Evolutionary conservation across 2,797 vertebrate species (phyloP), one percentile per base, ranked within the genome.

Genomic region (Tragopan temminckii): DNA sequence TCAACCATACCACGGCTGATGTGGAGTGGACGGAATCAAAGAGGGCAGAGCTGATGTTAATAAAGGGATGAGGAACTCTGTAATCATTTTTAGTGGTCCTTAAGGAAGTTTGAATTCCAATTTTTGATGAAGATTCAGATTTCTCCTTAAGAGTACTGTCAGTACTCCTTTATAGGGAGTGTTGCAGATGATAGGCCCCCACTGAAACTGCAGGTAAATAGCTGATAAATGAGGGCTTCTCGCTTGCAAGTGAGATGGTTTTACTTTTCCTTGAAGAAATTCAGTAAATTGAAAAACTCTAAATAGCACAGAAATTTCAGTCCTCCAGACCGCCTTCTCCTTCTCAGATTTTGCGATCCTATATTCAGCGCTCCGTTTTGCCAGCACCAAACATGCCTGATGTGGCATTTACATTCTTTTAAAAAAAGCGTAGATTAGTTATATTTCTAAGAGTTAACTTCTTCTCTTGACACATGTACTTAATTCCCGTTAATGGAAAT

Each of bases 401-500:
- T 94, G 84, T 93, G 89, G 87, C 94, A 92, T 96, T 97, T 97
- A 94, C 80, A 71, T 96, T 91, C 84, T 87, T 66, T 94, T 84
- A 45, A 94, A 96, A 96, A 94, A 90, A 57, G 80, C 92, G 18
- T 78, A 85, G 91, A 94, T 96, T 94, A 91, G 89, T 91, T 96
- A 91, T 85, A 85, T 97, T 95, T 94, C 91, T 75, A 93, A 95
- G 94, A 96, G 93, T 95, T 96, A 94, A 95, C 92, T 95, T 96
- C 88, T 95, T 76, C 92, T 94, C 95, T 96, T 96, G 96, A 97
- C 95, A 96, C 93, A 93, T 67, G 85, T 95, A 96, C 93, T 97
- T 95, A 97, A 97, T 97, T 95, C 93, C 93, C 92, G 95, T 96
- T 97, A 96, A 96, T 97, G 96, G 96, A 96, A 96, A 97, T 95